Conservation (phyloP, 1,140 invertebrate species). For the Diachasma alloeum region DNA sequence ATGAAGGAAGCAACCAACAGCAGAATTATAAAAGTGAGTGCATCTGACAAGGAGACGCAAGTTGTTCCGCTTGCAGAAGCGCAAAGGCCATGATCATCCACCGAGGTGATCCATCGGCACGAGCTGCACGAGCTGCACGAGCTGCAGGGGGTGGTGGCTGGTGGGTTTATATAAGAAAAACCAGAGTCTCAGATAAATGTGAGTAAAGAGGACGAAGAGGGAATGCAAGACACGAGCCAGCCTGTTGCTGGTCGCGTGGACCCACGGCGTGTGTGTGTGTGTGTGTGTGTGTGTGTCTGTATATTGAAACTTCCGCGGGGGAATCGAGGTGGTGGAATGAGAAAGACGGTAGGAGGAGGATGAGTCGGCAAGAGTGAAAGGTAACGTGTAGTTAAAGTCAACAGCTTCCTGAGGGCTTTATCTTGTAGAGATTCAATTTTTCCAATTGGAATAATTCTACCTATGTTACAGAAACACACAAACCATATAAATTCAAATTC, state of each 20-base stretch:
- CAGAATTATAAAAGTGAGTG: no score
- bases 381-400: neutral
- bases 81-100: no score
- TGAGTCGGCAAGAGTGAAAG: constrained; percentile 30
- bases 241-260: constrained; percentile 59
- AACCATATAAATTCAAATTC: no score
- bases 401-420: neutral
- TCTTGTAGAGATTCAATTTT: neutral
- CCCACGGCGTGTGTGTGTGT: constrained; percentile 38
- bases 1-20: no score
- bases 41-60: no score
- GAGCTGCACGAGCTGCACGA: no score
- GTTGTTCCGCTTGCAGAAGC: no score
- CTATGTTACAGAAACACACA: no score
- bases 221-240: constrained; percentile 40
- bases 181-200: no score
- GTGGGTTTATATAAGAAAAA: no score
- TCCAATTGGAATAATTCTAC: neutral
- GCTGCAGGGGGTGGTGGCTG: no score
- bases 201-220: constrained; percentile 5
- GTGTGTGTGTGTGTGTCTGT: neutral
- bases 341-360: constrained; percentile 21
- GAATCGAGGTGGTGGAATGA: neutral
- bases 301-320: constrained; percentile 4
- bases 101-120: no score